A percentile compares a stretch with the other conserved stretches of the same genome.
Conservation (phyloP, 2,797 vertebrate genomes). For the Sebastes vulpes region DNA sequence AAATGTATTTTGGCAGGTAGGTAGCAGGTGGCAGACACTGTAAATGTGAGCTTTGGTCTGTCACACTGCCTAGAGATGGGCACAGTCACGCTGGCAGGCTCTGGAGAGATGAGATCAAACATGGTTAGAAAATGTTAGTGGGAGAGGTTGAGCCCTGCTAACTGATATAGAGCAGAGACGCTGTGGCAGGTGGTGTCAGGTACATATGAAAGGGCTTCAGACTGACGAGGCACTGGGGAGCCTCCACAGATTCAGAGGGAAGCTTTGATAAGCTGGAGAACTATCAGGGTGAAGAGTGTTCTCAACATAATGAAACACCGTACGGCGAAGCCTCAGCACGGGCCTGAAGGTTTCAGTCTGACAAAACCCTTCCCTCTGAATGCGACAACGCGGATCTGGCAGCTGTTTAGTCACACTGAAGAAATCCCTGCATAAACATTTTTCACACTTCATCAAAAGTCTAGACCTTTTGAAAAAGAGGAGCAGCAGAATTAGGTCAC, state of each 20-base stretch:
- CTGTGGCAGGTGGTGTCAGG: slow-evolving; percentile 70
- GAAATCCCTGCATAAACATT: slow-evolving; percentile 30
- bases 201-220: slow-evolving; percentile 64
- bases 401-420: slow-evolving; percentile 54
- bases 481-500: not conserved
- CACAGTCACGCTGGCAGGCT: slow-evolving; percentile 33
- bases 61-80: slow-evolving; percentile 14
- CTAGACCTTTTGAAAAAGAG: not conserved
- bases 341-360: slow-evolving; percentile 49
- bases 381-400: slow-evolving; percentile 46
- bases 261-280: slow-evolving; percentile 63
- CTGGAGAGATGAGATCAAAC: slow-evolving; percentile 53
- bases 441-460: slow-evolving; percentile 26
- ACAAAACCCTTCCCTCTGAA: slow-evolving; percentile 56
- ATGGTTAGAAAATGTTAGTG: slow-evolving; percentile 61
- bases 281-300: slow-evolving; percentile 56
- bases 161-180: slow-evolving; percentile 52
- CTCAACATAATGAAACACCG: slow-evolving; percentile 55
- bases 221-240: slow-evolving; percentile 65
- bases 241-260: slow-evolving; percentile 23
- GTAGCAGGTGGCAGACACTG: slow-evolving; percentile 36
- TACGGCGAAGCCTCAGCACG: slow-evolving; percentile 23
- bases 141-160: slow-evolving; percentile 49
- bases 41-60: slow-evolving; percentile 37
- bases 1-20: slow-evolving; percentile 12